Evolutionary conservation across 2,888 invertebrate genomes (phyloP).

Genomic region (Rhagonycha fulva): DNA sequence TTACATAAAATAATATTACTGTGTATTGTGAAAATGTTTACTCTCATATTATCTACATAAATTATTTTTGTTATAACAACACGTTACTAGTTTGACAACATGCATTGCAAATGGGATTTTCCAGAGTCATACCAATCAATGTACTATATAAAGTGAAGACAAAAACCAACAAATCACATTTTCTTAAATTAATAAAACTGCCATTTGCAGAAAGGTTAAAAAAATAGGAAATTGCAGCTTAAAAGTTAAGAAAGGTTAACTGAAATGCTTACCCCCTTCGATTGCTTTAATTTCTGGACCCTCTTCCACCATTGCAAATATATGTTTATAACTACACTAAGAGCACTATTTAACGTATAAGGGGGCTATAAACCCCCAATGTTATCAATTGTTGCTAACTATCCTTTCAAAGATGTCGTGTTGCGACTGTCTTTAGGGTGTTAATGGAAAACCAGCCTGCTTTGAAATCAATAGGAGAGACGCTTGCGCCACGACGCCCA

Average conservation of each 20-base stretch:
- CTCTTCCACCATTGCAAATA: conserved; percentile 57
- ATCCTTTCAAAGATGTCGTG: conserved; percentile 33
- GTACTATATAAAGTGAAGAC: conserved; percentile 3
- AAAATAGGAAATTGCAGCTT: background rate
- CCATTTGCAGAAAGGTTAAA: background rate
- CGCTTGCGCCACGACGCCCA: conserved; percentile 36
- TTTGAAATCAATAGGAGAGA: conserved; percentile 37
- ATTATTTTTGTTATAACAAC: background rate
- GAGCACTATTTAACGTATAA: conserved; percentile 15
- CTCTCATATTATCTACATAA: background rate
- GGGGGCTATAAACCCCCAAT: conserved; percentile 37
- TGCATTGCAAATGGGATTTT: background rate
- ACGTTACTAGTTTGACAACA: background rate
- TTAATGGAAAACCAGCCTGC: conserved; percentile 30
- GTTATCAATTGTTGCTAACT: conserved; percentile 25
- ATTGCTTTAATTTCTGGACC: conserved; percentile 65
- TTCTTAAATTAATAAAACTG: background rate
- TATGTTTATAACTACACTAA: conserved; percentile 25
- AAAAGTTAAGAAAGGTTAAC: background rate
- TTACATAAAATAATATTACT: too few species aligned
- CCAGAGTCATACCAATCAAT: conserved; percentile 3
- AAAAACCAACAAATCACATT: background rate
- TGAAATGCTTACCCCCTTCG: conserved; percentile 53
- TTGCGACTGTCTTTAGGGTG: conserved; percentile 39
- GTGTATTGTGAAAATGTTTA: too few species aligned